phyloP scores from a whole-genome alignment of 1,140 invertebrate genomes.

The Cydia fagiglandana region DNA sequence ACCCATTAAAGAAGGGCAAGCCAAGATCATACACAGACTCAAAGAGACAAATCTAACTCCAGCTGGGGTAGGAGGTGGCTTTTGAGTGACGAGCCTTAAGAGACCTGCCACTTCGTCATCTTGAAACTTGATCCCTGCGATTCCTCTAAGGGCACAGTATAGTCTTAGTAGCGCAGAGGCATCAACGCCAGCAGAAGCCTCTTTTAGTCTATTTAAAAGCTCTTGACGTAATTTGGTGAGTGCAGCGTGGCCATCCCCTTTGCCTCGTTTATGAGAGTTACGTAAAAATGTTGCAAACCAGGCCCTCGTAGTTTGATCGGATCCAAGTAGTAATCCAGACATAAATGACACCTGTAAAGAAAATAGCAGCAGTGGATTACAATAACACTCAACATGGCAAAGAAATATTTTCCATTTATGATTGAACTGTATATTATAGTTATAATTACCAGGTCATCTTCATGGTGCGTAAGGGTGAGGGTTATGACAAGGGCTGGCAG shows the following conservation, averaged over 20 bases:
- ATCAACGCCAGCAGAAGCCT: conserved; percentile 67
- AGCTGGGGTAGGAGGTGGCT: conserved; percentile 92
- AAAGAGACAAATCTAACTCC: conserved; percentile 96
- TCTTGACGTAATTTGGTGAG: conserved; percentile 89
- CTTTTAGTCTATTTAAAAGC: conserved; percentile 83
- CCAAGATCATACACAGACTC: conserved; percentile 96
- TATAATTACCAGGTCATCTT: conserved; percentile 69
- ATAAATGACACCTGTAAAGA: conserved; percentile 88
- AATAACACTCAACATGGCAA: too few relatives aligned
- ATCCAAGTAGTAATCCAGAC: conserved; percentile 93
- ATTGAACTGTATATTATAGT: not conserved
- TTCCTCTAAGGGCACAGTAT: conserved; percentile 95
- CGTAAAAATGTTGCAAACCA: conserved; percentile 97
- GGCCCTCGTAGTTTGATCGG: conserved; percentile 91
- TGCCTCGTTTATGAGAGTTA: conserved; percentile 91
- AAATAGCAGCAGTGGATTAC: not conserved
- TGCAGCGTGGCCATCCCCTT: conserved; percentile 86
- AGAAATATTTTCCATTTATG: too few relatives aligned
- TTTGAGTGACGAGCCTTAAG: conserved; percentile 91
- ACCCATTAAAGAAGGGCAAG: conserved; percentile 93
- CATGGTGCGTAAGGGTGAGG: conserved; percentile 81
- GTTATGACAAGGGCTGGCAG: conserved; percentile 93
- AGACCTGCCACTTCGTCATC: conserved; percentile 94
- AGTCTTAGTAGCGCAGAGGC: conserved; percentile 81
- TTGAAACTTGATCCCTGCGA: conserved; percentile 94